Conservation (phyloP, 2,113 vertebrate genomes). For the Callipepla squamata region DNA sequence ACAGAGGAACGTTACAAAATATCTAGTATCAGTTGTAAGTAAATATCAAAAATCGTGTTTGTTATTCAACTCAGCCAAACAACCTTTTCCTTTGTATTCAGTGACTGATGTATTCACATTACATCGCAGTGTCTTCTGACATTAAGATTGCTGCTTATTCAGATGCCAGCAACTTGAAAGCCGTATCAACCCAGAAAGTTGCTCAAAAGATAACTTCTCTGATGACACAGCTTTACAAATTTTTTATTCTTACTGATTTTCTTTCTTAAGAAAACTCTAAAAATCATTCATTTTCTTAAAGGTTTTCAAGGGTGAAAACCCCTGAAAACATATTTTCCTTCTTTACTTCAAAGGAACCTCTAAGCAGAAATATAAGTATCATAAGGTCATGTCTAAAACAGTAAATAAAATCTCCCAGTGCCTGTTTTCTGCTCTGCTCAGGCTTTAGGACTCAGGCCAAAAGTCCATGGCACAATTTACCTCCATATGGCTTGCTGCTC, state of each 20-base stretch:
- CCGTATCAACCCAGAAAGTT: not conserved
- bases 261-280: not conserved
- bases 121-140: not conserved
- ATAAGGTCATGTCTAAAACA: not conserved
- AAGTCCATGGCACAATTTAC: not conserved
- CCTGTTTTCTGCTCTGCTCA: not conserved
- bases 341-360: not conserved
- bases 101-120: not conserved
- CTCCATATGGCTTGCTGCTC: not conserved
- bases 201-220: not conserved
- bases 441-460: not conserved
- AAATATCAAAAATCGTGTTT: not conserved
- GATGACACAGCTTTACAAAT: not conserved
- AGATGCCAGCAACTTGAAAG: not conserved
- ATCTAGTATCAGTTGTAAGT: not conserved
- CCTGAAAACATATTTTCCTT: accelerated
- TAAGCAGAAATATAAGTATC: not conserved
- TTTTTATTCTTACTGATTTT: not conserved
- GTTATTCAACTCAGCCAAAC: not conserved
- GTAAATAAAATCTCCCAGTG: not conserved
- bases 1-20: not conserved
- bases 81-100: not conserved
- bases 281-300: not conserved
- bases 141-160: not conserved
- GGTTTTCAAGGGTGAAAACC: not conserved